A percentile compares a stretch with the other conserved stretches of the same genome.
phyloP scores from a whole-genome alignment of 2,113 vertebrate species.

The Ahaetulla prasina region DNA sequence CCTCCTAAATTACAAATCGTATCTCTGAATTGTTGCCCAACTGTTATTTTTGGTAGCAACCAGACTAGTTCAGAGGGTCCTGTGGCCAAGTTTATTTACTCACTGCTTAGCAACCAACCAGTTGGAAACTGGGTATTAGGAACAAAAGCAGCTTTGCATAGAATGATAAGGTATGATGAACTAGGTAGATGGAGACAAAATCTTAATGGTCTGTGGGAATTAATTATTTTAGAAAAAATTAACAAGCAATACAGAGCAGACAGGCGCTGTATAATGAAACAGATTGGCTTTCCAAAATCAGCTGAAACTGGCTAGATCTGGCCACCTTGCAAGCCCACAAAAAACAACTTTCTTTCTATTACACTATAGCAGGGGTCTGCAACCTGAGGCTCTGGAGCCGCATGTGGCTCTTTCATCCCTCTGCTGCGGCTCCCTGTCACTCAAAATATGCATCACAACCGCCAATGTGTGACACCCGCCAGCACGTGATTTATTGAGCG shows the following conservation, averaged over 20 bases:
- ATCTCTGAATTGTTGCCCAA: background rate
- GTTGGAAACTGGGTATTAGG: background rate
- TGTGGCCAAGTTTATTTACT: background rate
- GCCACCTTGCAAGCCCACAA: background rate
- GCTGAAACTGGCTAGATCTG: background rate
- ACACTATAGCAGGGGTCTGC: too few relatives aligned
- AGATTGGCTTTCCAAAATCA: background rate
- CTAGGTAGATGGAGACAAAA: fast-evolving
- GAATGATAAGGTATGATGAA: background rate
- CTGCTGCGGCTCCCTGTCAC: too few relatives aligned
- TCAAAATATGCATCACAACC: too few relatives aligned
- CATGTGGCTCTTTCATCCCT: too few relatives aligned
- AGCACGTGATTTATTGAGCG: too few relatives aligned
- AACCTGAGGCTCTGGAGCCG: too few relatives aligned
- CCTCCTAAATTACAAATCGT: background rate
- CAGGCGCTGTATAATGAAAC: too few relatives aligned
- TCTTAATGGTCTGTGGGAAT: background rate
- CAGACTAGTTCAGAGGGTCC: background rate
- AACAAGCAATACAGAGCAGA: too few relatives aligned
- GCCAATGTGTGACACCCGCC: too few relatives aligned
- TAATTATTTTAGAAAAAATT: background rate
- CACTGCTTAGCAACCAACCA: fast-evolving
- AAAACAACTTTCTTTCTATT: background rate
- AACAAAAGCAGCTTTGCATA: background rate
- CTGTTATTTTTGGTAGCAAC: background rate